phyloP scores from a whole-genome alignment of 2,797 vertebrate species.

The Ciconia nigra region DNA sequence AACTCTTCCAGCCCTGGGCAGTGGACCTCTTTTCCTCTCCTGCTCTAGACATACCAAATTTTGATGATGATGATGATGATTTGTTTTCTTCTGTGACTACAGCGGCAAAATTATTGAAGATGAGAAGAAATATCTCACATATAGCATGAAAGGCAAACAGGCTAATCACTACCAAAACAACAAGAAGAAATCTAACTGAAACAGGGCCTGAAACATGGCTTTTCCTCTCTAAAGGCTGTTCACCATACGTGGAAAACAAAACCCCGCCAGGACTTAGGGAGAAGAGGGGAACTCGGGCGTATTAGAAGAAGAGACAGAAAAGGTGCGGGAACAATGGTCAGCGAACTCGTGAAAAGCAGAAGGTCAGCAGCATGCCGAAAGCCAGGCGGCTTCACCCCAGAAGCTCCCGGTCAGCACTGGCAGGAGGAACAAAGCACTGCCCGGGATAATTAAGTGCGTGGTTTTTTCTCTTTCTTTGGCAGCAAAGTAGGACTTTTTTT shows the following conservation, averaged over 20 bases:
- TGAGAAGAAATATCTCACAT: neutral
- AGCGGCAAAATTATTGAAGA: fast-evolving
- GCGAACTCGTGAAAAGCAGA: neutral
- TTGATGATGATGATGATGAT: fast-evolving
- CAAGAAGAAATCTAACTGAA: no score
- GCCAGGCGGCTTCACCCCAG: neutral
- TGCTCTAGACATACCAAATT: neutral
- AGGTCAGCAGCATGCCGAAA: neutral
- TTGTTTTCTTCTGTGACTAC: neutral
- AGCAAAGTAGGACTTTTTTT: neutral
- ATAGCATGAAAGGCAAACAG: fast-evolving
- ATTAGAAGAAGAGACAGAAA: neutral
- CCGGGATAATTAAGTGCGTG: neutral
- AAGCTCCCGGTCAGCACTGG: fast-evolving
- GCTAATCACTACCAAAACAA: neutral
- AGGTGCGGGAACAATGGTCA: neutral
- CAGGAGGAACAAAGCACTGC: neutral
- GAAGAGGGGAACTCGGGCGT: neutral
- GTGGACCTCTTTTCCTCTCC: neutral
- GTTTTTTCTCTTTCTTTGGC: neutral
- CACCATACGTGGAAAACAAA: fast-evolving
- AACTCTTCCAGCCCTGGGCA: no score
- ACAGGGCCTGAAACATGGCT: neutral
- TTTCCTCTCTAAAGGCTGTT: neutral
- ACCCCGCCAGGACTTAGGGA: neutral